phyloP scores from a whole-genome alignment of 2,797 vertebrate species.

The Podarcis lilfordi region DNA sequence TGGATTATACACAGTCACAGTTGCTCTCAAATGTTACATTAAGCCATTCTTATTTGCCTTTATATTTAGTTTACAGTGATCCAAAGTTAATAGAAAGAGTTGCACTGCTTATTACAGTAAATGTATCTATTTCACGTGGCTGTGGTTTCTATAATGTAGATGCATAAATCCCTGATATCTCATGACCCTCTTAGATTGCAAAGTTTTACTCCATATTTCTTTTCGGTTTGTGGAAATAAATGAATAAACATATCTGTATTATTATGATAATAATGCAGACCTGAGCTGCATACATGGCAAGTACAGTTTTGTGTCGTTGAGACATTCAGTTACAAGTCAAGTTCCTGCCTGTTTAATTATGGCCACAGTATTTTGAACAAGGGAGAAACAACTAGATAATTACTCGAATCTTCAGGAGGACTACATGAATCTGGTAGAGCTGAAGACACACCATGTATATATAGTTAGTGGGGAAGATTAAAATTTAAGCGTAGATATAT shows the following conservation, averaged over 20 bases:
- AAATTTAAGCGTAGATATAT: slow-evolving; percentile 45
- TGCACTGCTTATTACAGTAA: slow-evolving; percentile 24
- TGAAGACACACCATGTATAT: slow-evolving; percentile 42
- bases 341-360: slow-evolving; percentile 53
- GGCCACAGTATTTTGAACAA: slow-evolving; percentile 38
- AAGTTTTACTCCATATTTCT: background rate
- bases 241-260: background rate
- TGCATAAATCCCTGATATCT: slow-evolving; percentile 1
- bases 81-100: slow-evolving; percentile 4
- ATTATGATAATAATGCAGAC: background rate
- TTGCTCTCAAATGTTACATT: slow-evolving; percentile 19
- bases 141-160: slow-evolving; percentile 6
- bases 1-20: background rate
- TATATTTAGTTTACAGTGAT: slow-evolving; percentile 25
- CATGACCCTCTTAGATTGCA: slow-evolving; percentile 19
- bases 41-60: background rate
- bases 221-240: slow-evolving; percentile 20
- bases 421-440: slow-evolving; percentile 48
- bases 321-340: slow-evolving; percentile 50
- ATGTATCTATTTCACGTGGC: slow-evolving; percentile 10
- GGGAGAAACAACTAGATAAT: slow-evolving; percentile 39
- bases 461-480: slow-evolving; percentile 40
- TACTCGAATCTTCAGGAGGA: slow-evolving; percentile 45
- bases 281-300: background rate
- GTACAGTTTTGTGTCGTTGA: slow-evolving; percentile 37